Conservation (phyloP, 1,140 invertebrate species). For the Aphelenchoides besseyi region DNA sequence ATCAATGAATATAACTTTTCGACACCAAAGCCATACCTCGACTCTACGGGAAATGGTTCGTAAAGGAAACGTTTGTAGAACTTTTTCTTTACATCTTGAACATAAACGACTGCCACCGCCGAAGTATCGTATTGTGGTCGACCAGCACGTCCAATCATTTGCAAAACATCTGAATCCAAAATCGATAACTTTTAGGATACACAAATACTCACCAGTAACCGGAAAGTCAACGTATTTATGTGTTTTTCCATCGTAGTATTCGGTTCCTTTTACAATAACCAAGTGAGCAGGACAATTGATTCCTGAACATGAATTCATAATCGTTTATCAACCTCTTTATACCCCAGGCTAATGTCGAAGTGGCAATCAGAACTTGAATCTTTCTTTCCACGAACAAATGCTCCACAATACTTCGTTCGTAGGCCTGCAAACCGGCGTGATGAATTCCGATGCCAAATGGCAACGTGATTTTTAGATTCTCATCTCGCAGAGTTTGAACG, state of each 20-base stretch:
- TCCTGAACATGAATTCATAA: no score
- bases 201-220: conserved; percentile 76
- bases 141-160: conserved; percentile 98
- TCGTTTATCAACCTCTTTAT: no score
- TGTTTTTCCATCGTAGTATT: conserved; percentile 94
- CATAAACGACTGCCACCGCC: conserved; percentile 90
- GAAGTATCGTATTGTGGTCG: conserved; percentile 90
- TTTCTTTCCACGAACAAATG: conserved; percentile 93
- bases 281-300: conserved; percentile 95
- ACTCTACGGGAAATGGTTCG: conserved; percentile 98
- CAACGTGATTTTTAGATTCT: conserved; percentile 85
- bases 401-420: conserved; percentile 82
- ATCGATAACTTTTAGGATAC: background rate
- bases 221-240: conserved; percentile 98
- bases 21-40: conserved; percentile 65
- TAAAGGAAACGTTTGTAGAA: conserved; percentile 99
- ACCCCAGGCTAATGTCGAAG: conserved; percentile 95
- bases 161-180: conserved; percentile 71
- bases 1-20: conserved; percentile 8
- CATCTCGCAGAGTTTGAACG: conserved; percentile 72
- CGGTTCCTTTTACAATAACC: conserved; percentile 78
- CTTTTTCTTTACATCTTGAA: conserved; percentile 96
- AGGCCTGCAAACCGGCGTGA: conserved; percentile 74
- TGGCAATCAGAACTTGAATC: conserved; percentile 96
- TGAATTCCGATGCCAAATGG: conserved; percentile 97